Evolutionary conservation across 2,888 invertebrate genomes (phyloP).

Genomic region (Cordilura impudica): DNA sequence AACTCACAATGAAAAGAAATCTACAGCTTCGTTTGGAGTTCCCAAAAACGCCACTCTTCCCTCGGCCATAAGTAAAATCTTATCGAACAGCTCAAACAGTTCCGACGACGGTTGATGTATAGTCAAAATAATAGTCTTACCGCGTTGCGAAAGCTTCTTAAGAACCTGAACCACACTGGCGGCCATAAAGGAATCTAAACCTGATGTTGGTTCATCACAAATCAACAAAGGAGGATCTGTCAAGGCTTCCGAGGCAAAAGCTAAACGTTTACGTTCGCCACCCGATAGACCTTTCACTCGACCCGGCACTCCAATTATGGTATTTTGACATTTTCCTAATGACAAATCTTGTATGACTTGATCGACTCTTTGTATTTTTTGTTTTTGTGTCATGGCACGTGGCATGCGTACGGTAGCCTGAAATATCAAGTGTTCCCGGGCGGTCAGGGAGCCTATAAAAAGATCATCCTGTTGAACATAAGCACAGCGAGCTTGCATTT

Average conservation of each 20-base stretch:
- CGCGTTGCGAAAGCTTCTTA: conserved; percentile 86
- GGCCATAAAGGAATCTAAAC: conserved; percentile 98
- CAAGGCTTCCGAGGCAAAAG: conserved; percentile 97
- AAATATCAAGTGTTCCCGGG: conserved; percentile 92
- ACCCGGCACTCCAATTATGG: conserved; percentile 92
- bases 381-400: conserved; percentile 83
- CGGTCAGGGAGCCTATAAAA: conserved; percentile 93
- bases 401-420: conserved; percentile 94
- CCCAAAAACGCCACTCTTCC: conserved; percentile 94
- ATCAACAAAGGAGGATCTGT: conserved; percentile 97
- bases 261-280: conserved; percentile 95
- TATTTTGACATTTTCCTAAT: conserved; percentile 92
- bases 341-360: conserved; percentile 93
- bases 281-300: conserved; percentile 95
- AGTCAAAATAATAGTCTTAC: conserved; percentile 94
- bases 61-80: conserved; percentile 92
- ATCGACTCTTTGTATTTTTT: conserved; percentile 88
- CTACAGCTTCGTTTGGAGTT: conserved; percentile 86
- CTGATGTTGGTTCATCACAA: conserved; percentile 98
- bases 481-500: conserved; percentile 87
- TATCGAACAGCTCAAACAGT: conserved; percentile 92
- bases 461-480: conserved; percentile 97
- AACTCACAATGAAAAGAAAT: conserved; percentile 88
- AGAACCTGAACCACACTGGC: conserved; percentile 92
- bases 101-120: conserved; percentile 98